Percentiles rank a stretch among this genome's conserved stretches.
Conservation (phyloP, 2,113 vertebrate genomes). For the Leptocoma aspasia region DNA sequence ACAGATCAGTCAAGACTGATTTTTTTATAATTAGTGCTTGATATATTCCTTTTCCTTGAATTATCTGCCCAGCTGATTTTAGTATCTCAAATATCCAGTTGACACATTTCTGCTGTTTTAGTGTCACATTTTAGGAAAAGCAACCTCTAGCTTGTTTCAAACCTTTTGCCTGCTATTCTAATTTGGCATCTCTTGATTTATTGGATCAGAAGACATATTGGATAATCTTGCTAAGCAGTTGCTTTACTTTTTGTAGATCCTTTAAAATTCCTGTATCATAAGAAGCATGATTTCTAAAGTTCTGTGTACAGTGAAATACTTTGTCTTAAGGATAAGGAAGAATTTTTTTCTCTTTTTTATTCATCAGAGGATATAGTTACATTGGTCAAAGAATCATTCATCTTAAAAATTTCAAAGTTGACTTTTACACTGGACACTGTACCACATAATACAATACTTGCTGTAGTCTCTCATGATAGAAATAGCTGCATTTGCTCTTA, state of each 20-base stretch:
- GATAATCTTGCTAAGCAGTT: not conserved
- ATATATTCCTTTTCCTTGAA: not conserved
- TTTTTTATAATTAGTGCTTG: not conserved
- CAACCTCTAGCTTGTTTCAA: not conserved
- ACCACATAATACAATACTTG: not conserved
- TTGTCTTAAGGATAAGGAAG: not conserved
- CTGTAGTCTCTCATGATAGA: not conserved
- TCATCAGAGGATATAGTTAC: rapidly evolving
- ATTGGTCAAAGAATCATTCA: not conserved
- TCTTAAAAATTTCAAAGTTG: not conserved
- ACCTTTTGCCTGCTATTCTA: not conserved
- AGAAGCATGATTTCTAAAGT: not conserved
- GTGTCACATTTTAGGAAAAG: not conserved
- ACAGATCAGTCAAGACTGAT: not conserved
- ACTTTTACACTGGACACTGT: not conserved
- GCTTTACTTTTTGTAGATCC: not conserved
- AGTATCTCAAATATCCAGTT: not conserved
- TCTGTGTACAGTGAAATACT: not conserved
- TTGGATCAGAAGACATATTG: not conserved
- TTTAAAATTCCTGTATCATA: not conserved
- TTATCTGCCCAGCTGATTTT: not conserved
- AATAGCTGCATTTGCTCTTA: not conserved
- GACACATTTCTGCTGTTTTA: not conserved
- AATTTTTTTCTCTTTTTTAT: not conserved
- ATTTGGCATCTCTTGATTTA: not conserved